Evolutionary conservation across 2,797 vertebrate species (phyloP).

Genomic region (Vireo griseus): DNA sequence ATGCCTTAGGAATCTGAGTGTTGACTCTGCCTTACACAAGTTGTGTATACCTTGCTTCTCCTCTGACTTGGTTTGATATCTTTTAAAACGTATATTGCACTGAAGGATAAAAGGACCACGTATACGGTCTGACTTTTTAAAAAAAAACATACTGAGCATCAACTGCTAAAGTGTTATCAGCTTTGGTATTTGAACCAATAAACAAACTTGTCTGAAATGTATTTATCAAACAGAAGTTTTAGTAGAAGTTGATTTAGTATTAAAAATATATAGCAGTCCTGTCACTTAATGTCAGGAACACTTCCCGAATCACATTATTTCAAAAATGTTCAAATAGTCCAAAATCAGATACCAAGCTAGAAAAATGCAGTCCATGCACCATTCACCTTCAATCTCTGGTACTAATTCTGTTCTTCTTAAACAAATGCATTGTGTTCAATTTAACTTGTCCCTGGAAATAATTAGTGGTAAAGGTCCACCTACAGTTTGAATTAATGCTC

Average conservation of each 20-base stretch:
- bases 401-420: background rate
- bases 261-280: background rate
- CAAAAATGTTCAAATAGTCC: background rate
- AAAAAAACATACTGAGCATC: background rate
- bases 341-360: background rate
- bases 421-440: background rate
- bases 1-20: background rate
- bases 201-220: background rate
- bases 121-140: background rate
- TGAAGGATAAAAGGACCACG: background rate
- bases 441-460: conserved; percentile 17
- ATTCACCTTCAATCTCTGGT: background rate
- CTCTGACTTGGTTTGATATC: background rate
- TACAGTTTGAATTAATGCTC: conserved; percentile 1
- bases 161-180: background rate
- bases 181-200: background rate
- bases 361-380: background rate
- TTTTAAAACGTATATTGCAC: background rate
- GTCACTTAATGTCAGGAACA: background rate
- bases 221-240: background rate
- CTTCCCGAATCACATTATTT: background rate
- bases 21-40: background rate
- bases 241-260: background rate
- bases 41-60: background rate
- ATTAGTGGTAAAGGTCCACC: conserved; percentile 10